These are phyloP conservation scores for Maniola hyperantus DNA, from an alignment of 2,888 invertebrate genomes.

Conservation along the genomic window DNA sequence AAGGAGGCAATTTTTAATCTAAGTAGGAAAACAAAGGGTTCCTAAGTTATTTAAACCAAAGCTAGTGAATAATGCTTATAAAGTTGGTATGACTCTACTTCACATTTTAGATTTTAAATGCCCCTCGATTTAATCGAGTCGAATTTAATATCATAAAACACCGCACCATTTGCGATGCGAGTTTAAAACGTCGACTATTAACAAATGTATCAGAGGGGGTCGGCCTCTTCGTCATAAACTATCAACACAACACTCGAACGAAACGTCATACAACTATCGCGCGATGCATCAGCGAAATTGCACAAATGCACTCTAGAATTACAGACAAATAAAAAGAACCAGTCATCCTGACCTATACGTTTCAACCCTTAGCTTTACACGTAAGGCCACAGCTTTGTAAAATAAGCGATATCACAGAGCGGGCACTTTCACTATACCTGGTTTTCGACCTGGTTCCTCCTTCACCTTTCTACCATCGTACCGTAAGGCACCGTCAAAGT, in stretches of 20 bases:
- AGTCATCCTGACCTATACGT: constrained; percentile 49
- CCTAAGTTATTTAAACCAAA: no score
- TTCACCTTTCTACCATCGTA: no score
- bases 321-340: constrained; percentile 59
- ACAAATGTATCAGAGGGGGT: constrained; percentile 45
- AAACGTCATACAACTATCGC: constrained; percentile 64
- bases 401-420: background rate
- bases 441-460: no score
- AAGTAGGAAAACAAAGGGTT: no score
- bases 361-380: constrained; percentile 31
- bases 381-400: background rate
- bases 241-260: constrained; percentile 67
- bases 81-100: no score
- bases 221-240: constrained; percentile 68
- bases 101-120: constrained; percentile 21
- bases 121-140: constrained; percentile 22
- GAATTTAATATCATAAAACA: constrained; percentile 21
- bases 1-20: no score
- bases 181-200: constrained; percentile 46
- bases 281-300: constrained; percentile 78
- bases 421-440: no score
- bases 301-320: constrained; percentile 65
- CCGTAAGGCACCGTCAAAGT: no score
- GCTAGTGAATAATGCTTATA: no score
- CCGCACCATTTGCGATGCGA: constrained; percentile 33